Conservation (phyloP, 2,113 vertebrate genomes). For the Sarotherodon lohbergeri region DNA sequence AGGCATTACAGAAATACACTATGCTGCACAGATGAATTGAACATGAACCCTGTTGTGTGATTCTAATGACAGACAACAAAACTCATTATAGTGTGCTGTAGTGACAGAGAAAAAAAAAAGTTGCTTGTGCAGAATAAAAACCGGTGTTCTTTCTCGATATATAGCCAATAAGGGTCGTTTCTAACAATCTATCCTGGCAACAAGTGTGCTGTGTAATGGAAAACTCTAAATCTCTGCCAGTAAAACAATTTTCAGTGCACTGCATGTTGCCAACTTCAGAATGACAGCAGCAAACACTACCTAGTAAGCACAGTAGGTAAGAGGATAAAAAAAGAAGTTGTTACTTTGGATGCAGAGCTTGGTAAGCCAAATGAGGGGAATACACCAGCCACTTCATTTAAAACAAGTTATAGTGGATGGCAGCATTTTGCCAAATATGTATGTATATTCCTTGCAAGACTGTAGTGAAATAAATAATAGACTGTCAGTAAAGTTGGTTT, state of each 20-base stretch:
- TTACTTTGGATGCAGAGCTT: background rate
- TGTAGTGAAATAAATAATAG: background rate
- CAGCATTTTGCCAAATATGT: background rate
- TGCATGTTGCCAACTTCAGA: conserved; percentile 42
- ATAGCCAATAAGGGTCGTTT: background rate
- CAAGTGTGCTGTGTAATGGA: conserved; percentile 62
- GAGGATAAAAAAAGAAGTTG: background rate
- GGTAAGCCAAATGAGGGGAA: background rate
- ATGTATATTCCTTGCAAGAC: background rate
- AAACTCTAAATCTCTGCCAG: conserved; percentile 68
- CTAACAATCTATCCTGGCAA: background rate
- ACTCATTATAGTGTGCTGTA: background rate
- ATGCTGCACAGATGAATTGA: background rate
- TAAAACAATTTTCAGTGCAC: conserved; percentile 62
- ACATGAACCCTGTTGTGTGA: background rate
- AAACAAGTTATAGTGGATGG: background rate
- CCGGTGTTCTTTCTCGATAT: background rate
- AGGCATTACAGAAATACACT: conserved; percentile 21
- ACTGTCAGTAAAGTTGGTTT: background rate
- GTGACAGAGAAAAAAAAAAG: background rate
- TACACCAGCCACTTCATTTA: background rate
- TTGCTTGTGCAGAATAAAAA: background rate
- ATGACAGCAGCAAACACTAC: conserved; percentile 29
- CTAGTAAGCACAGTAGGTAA: background rate
- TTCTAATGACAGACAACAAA: conserved; percentile 18